phyloP scores from a whole-genome alignment of 2,888 invertebrate species.

The Lottia gigantea region DNA sequence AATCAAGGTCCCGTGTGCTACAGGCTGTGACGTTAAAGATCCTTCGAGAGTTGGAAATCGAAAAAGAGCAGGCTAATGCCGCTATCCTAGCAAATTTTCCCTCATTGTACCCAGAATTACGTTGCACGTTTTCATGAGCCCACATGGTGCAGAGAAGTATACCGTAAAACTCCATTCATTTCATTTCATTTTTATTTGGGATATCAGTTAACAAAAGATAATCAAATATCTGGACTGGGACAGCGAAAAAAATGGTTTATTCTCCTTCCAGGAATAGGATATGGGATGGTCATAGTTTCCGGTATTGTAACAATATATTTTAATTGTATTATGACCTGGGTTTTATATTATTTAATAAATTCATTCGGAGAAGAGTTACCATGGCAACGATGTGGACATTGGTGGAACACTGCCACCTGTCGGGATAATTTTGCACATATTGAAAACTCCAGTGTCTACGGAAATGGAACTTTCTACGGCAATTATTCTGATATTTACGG shows the following conservation, averaged over 20 bases:
- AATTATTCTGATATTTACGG: background rate
- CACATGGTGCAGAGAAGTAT: no score
- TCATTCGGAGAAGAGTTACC: slow-evolving; percentile 44
- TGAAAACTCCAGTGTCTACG: background rate
- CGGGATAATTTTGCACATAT: slow-evolving; percentile 22
- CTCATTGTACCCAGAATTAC: no score
- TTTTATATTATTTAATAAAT: slow-evolving; percentile 45
- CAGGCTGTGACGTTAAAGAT: no score
- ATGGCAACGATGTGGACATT: slow-evolving; percentile 42
- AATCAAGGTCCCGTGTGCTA: no score
- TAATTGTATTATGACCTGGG: slow-evolving; percentile 50
- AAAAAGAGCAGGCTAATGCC: no score
- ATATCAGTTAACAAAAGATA: no score
- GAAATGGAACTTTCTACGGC: slow-evolving; percentile 11
- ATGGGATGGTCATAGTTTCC: slow-evolving; percentile 49
- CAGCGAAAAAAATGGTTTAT: background rate
- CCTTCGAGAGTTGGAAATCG: no score
- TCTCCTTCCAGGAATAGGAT: slow-evolving; percentile 44
- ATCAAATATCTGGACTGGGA: no score
- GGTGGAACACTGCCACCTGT: slow-evolving; percentile 47
- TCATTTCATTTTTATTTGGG: no score
- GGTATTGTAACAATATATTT: slow-evolving; percentile 50
- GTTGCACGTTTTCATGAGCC: no score
- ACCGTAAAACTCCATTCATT: no score
- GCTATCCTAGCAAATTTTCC: no score